phyloP scores from a whole-genome alignment of 2,113 vertebrate species.

The Furnarius figulus region DNA sequence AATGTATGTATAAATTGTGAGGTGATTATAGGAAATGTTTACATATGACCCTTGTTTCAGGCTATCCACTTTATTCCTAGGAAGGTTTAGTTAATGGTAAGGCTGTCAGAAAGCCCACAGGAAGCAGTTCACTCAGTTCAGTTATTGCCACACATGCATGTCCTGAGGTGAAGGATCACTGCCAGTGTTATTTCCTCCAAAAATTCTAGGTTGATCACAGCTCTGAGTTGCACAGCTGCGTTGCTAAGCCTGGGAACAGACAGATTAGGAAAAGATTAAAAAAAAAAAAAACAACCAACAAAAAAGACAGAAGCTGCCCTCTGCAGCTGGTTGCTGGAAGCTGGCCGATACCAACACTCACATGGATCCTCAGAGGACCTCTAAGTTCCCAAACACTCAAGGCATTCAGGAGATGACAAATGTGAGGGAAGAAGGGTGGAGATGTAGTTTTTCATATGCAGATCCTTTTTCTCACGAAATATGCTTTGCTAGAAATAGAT shows the following conservation, averaged over 20 bases:
- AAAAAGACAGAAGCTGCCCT: neutral
- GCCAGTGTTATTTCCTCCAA: neutral
- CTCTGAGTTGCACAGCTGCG: neutral
- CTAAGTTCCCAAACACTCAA: neutral
- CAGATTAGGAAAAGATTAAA: neutral
- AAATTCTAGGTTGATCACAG: neutral
- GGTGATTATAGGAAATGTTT: neutral
- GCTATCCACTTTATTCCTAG: neutral
- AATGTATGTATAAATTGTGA: neutral
- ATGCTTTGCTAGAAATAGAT: neutral
- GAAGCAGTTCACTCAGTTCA: neutral
- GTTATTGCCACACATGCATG: rapidly evolving
- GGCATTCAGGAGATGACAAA: neutral
- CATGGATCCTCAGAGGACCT: neutral
- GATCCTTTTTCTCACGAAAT: neutral
- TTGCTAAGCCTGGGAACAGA: neutral
- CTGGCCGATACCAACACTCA: neutral
- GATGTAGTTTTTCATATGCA: neutral
- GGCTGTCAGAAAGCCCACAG: neutral
- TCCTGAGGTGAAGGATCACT: neutral
- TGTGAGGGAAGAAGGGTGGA: neutral
- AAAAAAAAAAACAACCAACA: neutral
- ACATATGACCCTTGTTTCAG: neutral
- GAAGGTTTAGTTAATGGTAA: neutral
- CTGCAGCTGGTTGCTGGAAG: neutral